A percentile compares a stretch with the other conserved stretches of the same genome.
Evolutionary conservation across 2,888 invertebrate genomes (phyloP).

Genomic region (Stratiomys singularior): DNA sequence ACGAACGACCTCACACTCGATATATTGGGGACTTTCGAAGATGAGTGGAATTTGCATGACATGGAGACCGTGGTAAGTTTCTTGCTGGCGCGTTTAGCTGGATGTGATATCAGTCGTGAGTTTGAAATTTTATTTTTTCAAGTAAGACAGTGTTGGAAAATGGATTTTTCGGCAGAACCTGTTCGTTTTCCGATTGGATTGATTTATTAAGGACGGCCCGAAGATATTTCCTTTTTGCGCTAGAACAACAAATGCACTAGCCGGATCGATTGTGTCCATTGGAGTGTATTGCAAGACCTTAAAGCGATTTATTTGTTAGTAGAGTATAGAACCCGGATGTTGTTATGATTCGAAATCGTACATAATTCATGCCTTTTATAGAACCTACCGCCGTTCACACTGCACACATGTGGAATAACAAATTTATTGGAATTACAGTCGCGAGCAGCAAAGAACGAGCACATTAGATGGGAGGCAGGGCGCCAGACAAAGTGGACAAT

Average conservation of each 20-base stretch:
- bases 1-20: background rate
- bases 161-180: too few species aligned
- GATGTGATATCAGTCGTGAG: too few species aligned
- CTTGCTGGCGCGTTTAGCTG: too few species aligned
- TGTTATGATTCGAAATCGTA: background rate
- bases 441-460: background rate
- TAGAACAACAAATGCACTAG: too few species aligned
- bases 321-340: background rate
- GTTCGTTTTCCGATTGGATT: too few species aligned
- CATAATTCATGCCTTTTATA: constrained; percentile 4
- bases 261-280: too few species aligned
- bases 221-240: too few species aligned
- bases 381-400: background rate
- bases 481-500: constrained; percentile 33
- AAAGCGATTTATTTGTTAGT: background rate
- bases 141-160: too few species aligned
- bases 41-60: background rate
- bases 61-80: too few species aligned
- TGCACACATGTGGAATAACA: background rate
- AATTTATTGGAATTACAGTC: background rate
- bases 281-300: background rate
- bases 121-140: too few species aligned
- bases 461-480: background rate
- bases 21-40: background rate
- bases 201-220: too few species aligned